Percentiles rank a stretch among this genome's conserved stretches.
Evolutionary conservation across 2,113 vertebrate species (phyloP).

Genomic region (Scalopus aquaticus): DNA sequence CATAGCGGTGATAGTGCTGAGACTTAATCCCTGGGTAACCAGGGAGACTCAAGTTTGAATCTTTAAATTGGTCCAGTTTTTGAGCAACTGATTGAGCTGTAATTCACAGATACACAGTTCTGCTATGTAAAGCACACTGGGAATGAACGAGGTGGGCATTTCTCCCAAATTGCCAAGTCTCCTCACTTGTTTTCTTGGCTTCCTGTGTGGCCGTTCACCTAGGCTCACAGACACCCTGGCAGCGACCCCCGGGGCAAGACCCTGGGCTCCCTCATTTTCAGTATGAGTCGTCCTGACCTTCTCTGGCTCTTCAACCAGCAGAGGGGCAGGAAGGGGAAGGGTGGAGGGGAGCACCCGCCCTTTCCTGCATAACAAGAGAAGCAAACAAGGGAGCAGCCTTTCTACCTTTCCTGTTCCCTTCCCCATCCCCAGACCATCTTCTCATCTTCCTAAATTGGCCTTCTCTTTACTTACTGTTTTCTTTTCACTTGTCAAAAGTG

Average conservation of each 20-base stretch:
- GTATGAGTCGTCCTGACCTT: conserved; percentile 67
- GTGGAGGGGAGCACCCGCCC: conserved; percentile 72
- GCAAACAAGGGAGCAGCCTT: not conserved
- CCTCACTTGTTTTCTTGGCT: not conserved
- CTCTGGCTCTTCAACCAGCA: conserved; percentile 8
- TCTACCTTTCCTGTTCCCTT: rapidly evolving
- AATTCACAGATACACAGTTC: not conserved
- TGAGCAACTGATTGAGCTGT: not conserved
- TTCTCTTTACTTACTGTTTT: not conserved
- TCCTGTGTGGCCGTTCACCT: not conserved
- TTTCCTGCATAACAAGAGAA: conserved; percentile 71
- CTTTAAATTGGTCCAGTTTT: too few relatives aligned
- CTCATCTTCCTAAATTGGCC: not conserved
- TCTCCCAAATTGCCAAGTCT: not conserved
- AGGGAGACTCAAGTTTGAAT: too few relatives aligned
- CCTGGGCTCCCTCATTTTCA: not conserved
- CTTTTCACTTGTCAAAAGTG: not conserved
- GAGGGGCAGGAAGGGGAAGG: conserved; percentile 78
- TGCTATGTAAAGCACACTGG: not conserved
- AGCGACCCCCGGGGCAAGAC: not conserved
- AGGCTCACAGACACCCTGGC: not conserved
- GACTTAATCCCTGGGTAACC: too few relatives aligned
- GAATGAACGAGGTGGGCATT: not conserved
- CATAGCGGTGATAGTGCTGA: too few relatives aligned
- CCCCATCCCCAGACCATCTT: not conserved